Evolutionary conservation across 2,113 vertebrate species (phyloP).

Genomic region (zebrafish (Danio rerio)): DNA sequence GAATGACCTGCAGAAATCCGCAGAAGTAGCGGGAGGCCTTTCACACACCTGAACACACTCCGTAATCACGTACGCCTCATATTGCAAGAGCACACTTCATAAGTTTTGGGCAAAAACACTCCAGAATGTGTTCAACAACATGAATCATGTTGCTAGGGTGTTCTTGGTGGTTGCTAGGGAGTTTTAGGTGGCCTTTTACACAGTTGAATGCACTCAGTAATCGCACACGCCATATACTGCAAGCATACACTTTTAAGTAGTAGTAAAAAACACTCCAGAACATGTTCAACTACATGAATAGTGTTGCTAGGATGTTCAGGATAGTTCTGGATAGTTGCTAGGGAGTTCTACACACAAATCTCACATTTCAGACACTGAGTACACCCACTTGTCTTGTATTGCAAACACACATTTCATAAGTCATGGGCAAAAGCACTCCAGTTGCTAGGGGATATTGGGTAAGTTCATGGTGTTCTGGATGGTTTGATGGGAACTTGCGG

Average conservation of each 20-base stretch:
- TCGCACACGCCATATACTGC: not conserved
- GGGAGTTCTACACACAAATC: too few species aligned
- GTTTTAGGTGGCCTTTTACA: not conserved
- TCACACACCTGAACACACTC: constrained; percentile 27
- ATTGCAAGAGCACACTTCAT: not conserved
- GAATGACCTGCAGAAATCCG: constrained; percentile 69
- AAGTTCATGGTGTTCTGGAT: too few species aligned
- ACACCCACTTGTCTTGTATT: too few species aligned
- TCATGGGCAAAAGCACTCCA: too few species aligned
- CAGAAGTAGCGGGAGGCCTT: constrained; percentile 29
- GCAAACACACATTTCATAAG: too few species aligned
- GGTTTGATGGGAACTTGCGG: too few species aligned
- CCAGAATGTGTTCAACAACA: not conserved
- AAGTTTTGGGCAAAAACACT: not conserved
- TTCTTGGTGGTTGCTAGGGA: too few species aligned
- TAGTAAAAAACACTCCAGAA: not conserved
- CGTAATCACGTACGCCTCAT: not conserved
- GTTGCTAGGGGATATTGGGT: too few species aligned
- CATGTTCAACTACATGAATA: not conserved
- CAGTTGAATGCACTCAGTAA: not conserved
- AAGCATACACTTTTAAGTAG: not conserved
- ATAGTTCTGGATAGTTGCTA: too few species aligned
- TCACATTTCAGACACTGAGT: too few species aligned
- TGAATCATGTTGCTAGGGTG: not conserved
- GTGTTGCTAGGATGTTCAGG: too few species aligned